A percentile compares a stretch with the other conserved stretches of the same genome.
phyloP scores from a whole-genome alignment of 2,113 vertebrate genomes.

The Spilogale gracilis region DNA sequence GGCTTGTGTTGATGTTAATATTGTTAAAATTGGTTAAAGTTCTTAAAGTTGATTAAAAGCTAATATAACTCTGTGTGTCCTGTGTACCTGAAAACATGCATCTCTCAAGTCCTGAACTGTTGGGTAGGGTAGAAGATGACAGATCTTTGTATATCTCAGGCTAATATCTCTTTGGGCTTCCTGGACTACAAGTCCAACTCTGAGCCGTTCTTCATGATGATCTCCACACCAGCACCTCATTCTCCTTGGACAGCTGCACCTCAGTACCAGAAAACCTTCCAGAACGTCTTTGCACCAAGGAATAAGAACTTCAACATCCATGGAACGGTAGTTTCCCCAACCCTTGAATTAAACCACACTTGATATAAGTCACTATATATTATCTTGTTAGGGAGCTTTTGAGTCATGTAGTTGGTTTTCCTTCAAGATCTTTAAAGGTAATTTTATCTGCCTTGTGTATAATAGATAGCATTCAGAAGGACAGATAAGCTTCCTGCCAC shows the following conservation, averaged over 20 bases:
- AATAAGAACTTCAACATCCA: conserved; percentile 97
- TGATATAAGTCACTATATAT: fast-evolving
- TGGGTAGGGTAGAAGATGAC: not conserved
- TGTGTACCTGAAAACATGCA: not conserved
- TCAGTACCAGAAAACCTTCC: conserved; percentile 94
- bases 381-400: not conserved
- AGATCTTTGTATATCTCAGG: conserved; percentile 87
- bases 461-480: not conserved
- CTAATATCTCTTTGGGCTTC: conserved; percentile 97
- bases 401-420: not conserved
- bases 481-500: not conserved
- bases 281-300: conserved; percentile 93
- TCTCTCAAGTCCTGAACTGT: not conserved
- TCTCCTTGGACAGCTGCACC: conserved; percentile 97
- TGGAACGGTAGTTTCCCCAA: conserved; percentile 90
- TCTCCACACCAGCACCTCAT: conserved; percentile 97
- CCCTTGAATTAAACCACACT: not conserved
- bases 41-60: not conserved
- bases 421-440: not conserved
- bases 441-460: not conserved
- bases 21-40: not conserved
- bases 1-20: not conserved
- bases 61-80: not conserved
- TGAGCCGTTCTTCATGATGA: conserved; percentile 99
- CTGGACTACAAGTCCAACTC: conserved; percentile 95